Base-by-base conservation (phyloP, 1,140 invertebrate species). In the Radopholus similis region DNA sequence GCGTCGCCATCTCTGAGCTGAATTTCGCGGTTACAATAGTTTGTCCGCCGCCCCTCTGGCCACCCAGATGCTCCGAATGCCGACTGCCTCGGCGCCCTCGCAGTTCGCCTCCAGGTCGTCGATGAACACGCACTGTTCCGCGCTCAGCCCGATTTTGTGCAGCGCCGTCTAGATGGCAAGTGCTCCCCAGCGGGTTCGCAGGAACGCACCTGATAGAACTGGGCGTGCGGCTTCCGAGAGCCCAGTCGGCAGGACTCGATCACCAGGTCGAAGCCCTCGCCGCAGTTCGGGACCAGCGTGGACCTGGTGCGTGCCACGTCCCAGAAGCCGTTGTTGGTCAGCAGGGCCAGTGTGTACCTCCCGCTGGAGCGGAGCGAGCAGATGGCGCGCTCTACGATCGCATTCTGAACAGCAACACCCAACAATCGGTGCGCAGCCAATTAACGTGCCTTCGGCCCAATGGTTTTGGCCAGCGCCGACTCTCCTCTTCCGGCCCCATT, bases 21-120 rank as follows among this genome's bases (percentile, higher is more conserved):
- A 49, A 26, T 59, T 35, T 59, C 4, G 28, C 2, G 37, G 23
- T 59, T 59, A 13, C 18, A 15, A 11, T 42, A 38, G 23, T n/a
- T 15, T 59, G 28, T 53, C 15, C 2, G 21, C 5, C 26, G 11
- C 9, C 9, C 8, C 15, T 21, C 4, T 8, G 13, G 13, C 35
- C 53, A 64, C 64, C 55, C 54, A 55, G 58, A 66, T 64, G 23
- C 51, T 44, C 35, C 28, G 34, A 5, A 66, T 66, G 15, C 70
- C 70, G 32, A 73, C 37, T 34, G 44, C 51, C 47, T 74, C 70
- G n/a, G 70, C 70, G 0, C 69, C 70, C 18, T 76, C 32, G 44
- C 70, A 71, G 38, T 71, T 71, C 4, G n/a, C 57, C 32, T 63
- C 56, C 18, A 73, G 56, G 51, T 71, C 70, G 53, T 71, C 70